Evolutionary conservation across 2,888 invertebrate genomes (phyloP), one percentile per base, ranked within the genome.

Genomic region (Actias luna): DNA sequence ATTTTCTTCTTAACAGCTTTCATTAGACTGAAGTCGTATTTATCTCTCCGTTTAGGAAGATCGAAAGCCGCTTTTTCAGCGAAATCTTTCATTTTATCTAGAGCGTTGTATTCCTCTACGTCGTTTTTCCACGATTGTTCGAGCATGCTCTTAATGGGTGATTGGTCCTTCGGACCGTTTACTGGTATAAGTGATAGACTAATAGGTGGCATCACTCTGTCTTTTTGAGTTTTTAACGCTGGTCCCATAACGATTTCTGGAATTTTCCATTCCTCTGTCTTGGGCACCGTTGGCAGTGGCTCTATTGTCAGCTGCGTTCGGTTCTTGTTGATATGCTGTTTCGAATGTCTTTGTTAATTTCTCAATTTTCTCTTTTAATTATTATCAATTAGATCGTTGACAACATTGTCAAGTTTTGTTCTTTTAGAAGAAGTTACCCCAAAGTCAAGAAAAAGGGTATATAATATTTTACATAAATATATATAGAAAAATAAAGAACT

Each of bases 321-420:
- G 77, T 89, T 91, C 82, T 88, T 89, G 91, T 92, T 90, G 89
- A 92, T 92, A 85, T 92, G 92, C 92, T 92, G 92, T 89, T 80
- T 81, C 79, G 78, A 83, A 89, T 77, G 67, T 74, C 72, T 78
- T 71, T 73, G 78, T 55, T 55, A 55, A 55, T 55, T 18, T 55
- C 55, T 55, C 55, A 29, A 29, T 55, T 55, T 55, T 55, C 55
- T 55, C 55, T 77, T 73, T 71, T 76, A 63, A 80, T 86, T 89
- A 91, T 90, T 92, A 92, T 92, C 92, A 92, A 92, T 92, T 89
- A 80, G 86, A 87, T 79, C 79, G 78, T 83, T 89, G 92, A 91
- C 92, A 92, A 92, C 92, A 92, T 89, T 89, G 88, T 86, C 88
- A 87, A 79, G 72, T 64, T 66, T 71, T 68, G 69, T 74, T 69